Percentiles rank a stretch among this genome's conserved stretches.
Conservation (phyloP, 2,797 vertebrate genomes). For the Schizothorax lantsangensis region DNA sequence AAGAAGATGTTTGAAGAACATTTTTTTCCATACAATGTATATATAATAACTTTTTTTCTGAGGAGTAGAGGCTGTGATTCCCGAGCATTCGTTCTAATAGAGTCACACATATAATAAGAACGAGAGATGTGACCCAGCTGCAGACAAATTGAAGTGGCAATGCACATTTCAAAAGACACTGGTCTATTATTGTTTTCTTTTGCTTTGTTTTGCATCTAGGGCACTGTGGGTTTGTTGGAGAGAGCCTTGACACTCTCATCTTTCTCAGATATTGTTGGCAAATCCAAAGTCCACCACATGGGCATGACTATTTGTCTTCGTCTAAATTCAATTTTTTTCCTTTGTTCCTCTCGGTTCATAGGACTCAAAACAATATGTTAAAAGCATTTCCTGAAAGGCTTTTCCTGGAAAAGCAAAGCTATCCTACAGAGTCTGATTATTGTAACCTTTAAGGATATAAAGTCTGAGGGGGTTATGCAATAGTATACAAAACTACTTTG, state of each 20-base stretch:
- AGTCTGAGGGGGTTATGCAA: conserved; percentile 38
- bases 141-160: conserved; percentile 43
- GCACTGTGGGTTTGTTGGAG: conserved; percentile 23
- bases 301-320: conserved; percentile 54
- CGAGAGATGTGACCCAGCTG: conserved; percentile 39
- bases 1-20: neutral
- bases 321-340: conserved; percentile 45
- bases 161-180: conserved; percentile 40
- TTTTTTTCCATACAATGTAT: neutral
- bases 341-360: conserved; percentile 36
- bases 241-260: conserved; percentile 60
- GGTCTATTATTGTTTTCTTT: conserved; percentile 40
- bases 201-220: conserved; percentile 43
- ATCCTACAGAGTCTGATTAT: conserved; percentile 52
- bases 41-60: neutral
- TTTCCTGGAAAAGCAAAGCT: conserved; percentile 47
- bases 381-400: conserved; percentile 46
- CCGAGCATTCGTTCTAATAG: conserved; percentile 3
- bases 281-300: conserved; percentile 49
- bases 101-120: conserved; percentile 45
- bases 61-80: conserved; percentile 12
- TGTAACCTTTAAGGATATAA: conserved; percentile 54
- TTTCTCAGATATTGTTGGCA: conserved; percentile 58
- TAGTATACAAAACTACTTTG: conserved; percentile 57
- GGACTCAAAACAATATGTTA: conserved; percentile 53